A percentile compares a stretch with the other conserved stretches of the same genome.
These are phyloP conservation scores for Atherinosoma microstoma DNA, from an alignment of 2,797 vertebrate species.

Conservation along the genomic window DNA sequence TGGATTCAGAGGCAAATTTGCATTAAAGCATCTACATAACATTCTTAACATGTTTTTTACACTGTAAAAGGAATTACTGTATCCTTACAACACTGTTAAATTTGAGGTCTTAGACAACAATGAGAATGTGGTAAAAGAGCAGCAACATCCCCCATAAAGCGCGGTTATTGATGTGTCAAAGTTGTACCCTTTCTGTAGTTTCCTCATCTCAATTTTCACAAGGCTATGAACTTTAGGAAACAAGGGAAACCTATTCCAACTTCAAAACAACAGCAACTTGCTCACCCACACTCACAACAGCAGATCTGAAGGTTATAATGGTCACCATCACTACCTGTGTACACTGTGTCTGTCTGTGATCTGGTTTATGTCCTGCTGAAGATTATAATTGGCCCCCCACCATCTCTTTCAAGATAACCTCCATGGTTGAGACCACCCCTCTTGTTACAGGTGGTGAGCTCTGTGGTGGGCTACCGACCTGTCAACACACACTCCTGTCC, in stretches of 20 bases:
- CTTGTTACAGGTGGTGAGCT: constrained; percentile 51
- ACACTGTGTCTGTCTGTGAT: constrained; percentile 7
- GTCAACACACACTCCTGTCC: constrained; percentile 48
- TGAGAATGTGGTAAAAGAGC: constrained; percentile 21
- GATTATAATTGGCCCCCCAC: constrained; percentile 34
- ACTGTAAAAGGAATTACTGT: background rate
- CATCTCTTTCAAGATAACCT: constrained; percentile 43
- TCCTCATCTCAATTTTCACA: constrained; percentile 51
- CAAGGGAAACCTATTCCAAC: constrained; percentile 17
- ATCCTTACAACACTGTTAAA: constrained; percentile 27
- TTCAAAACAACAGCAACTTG: constrained; percentile 18
- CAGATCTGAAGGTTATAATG: constrained; percentile 27
- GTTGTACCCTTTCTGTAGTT: constrained; percentile 23
- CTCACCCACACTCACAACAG: constrained; percentile 4
- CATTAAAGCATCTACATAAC: background rate
- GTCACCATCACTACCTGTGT: constrained; percentile 15
- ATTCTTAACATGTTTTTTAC: constrained; percentile 12
- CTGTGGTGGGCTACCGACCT: constrained; percentile 52
- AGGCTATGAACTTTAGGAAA: constrained; percentile 40
- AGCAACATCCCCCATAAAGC: constrained; percentile 26
- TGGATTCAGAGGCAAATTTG: constrained; percentile 12
- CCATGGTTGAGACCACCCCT: constrained; percentile 67
- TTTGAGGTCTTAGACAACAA: constrained; percentile 14
- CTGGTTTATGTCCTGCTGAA: constrained; percentile 30
- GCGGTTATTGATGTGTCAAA: constrained; percentile 38